Base-by-base conservation (phyloP, 2,888 invertebrate genomes). In the Osmoderma eremita region DNA sequence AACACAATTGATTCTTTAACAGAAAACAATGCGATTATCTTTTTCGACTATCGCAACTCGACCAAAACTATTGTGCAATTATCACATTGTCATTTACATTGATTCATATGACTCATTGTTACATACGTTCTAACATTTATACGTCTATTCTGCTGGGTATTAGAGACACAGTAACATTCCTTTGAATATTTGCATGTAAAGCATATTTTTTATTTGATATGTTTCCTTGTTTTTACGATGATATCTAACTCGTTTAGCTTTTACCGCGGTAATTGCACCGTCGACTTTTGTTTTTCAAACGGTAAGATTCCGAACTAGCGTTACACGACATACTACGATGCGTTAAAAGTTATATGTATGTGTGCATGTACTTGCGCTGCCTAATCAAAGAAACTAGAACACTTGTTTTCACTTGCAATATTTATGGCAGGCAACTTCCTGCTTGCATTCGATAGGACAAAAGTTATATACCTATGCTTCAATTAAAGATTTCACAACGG, bases 361-460 rank as follows among this genome's bases (percentile, higher is more conserved):
- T 17, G n/a, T n/a, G n/a, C n/a, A 38, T 4, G 10, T 17, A 18
- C 38, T 42, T 53, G 10, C 45, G 17, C 36, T 30, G 45, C 24
- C 45, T 5, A 45, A 42, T 30, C 1, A 30, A 45, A 30, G 18
- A 61, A 61, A 24, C 45, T 61, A 45, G 58, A 61, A 61, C 58
- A 61, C 58, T 30, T 61, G 58, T 30, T 61, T 61, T 61, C 58
- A 61, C 58, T 61, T 45, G 48, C 58, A 30, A 45, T 45, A 17
- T 61, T 45, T 61, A 45, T 45, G 45, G 45, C 30, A 41, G 48
- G 10, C 15, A 30, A 61, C 45, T 61, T 61, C 58, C 58, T 61
- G 58, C 10, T 61, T 61, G 17, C 36, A 61, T 61, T 56, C 18
- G 30, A 17, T 10, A 18, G 36, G 30, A 30, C 30, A 48, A 17